Evolutionary conservation across 2,888 invertebrate genomes (phyloP).

Genomic region (Andrena trimmerana): DNA sequence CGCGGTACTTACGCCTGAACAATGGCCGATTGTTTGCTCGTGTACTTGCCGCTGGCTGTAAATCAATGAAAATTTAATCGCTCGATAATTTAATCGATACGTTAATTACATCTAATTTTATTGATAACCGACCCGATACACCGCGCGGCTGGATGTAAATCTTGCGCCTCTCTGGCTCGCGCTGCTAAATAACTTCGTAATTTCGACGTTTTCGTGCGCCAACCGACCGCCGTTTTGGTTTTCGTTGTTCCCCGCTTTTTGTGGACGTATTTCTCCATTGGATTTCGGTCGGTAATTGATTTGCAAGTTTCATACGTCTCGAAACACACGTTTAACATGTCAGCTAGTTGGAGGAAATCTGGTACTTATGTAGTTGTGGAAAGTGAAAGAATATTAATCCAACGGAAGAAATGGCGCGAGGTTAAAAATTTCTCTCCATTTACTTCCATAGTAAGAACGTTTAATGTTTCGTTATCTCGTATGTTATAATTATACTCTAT

Average conservation of each 20-base stretch:
- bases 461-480: too few relatives aligned
- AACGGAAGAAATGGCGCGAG: too few relatives aligned
- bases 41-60: constrained; percentile 9
- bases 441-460: too few relatives aligned
- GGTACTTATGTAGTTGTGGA: neutral
- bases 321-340: too few relatives aligned
- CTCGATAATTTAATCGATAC: constrained; percentile 59
- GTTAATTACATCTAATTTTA: constrained; percentile 58
- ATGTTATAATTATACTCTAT: too few relatives aligned
- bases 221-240: neutral
- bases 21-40: constrained; percentile 32
- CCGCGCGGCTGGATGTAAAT: neutral
- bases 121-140: constrained; percentile 35
- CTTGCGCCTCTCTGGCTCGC: neutral
- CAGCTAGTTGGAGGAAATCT: neutral
- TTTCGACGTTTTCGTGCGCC: neutral
- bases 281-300: constrained; percentile 14
- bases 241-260: neutral
- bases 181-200: neutral
- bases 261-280: neutral
- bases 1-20: constrained; percentile 45
- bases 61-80: constrained; percentile 59
- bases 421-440: neutral
- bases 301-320: neutral
- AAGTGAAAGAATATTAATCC: too few relatives aligned